phyloP scores from a whole-genome alignment of 2,888 invertebrate species.

The Falcaria lacertinaria region DNA sequence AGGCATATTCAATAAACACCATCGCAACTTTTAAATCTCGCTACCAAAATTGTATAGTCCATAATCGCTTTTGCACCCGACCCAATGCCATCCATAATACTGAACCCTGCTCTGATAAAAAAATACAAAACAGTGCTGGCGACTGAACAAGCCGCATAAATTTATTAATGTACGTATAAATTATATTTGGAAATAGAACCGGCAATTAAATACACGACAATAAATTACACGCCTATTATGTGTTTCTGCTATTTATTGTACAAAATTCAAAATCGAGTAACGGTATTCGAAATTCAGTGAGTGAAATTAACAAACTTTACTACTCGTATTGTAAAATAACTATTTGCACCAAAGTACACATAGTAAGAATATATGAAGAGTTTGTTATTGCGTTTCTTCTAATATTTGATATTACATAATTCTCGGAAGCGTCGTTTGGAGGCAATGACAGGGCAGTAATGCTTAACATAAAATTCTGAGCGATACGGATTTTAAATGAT shows the following conservation, averaged over 20 bases:
- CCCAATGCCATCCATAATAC: slow-evolving; percentile 8
- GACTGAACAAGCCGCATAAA: slow-evolving; percentile 41
- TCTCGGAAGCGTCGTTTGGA: not conserved
- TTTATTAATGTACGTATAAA: slow-evolving; percentile 47
- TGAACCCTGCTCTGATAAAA: slow-evolving; percentile 12
- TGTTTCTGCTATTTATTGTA: slow-evolving; percentile 39
- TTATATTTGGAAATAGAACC: slow-evolving; percentile 51
- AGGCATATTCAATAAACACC: too few species aligned
- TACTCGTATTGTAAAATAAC: slow-evolving; percentile 21
- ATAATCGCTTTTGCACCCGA: not conserved
- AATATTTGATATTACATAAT: not conserved
- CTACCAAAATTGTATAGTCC: not conserved
- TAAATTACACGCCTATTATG: slow-evolving; percentile 42
- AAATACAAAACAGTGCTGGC: slow-evolving; percentile 17
- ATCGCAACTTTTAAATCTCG: not conserved
- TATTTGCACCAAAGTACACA: slow-evolving; percentile 17
- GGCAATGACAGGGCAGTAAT: slow-evolving; percentile 12
- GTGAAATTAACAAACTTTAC: slow-evolving; percentile 23
- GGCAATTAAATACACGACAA: slow-evolving; percentile 43
- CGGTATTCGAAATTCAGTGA: slow-evolving; percentile 5
- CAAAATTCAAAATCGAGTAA: slow-evolving; percentile 26
- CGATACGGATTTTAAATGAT: slow-evolving; percentile 65
- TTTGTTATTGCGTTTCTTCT: slow-evolving; percentile 12
- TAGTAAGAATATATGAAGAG: slow-evolving; percentile 14
- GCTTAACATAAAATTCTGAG: slow-evolving; percentile 41